Percentiles rank a stretch among this genome's conserved stretches.
Conservation (phyloP, 2,888 invertebrate species). For the Caenorhabditis drosophilae region DNA sequence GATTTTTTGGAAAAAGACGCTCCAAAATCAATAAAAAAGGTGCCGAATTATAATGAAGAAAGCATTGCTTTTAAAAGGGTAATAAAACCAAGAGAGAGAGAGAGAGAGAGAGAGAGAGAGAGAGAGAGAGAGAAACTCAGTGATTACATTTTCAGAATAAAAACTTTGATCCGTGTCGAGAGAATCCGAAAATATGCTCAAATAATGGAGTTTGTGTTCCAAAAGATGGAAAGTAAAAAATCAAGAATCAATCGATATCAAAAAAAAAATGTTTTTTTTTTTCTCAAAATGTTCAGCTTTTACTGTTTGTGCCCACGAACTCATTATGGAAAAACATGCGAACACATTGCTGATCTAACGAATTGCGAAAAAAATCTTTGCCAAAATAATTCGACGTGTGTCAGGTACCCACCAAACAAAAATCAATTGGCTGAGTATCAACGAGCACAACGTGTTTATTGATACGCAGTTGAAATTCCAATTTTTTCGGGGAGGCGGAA, state of each 20-base stretch:
- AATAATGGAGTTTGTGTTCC: slow-evolving; percentile 34
- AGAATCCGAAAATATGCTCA: slow-evolving; percentile 33
- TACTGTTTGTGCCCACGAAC: slow-evolving; percentile 41
- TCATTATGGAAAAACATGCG: slow-evolving; percentile 48
- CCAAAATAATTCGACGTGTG: slow-evolving; percentile 40
- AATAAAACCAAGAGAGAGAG: too few relatives aligned
- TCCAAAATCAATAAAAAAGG: slow-evolving; percentile 15
- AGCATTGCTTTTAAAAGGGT: slow-evolving; percentile 18
- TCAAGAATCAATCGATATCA: background rate
- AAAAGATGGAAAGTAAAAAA: slow-evolving; percentile 32
- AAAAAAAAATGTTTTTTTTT: slow-evolving; percentile 3
- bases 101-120: too few relatives aligned
- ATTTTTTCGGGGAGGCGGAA: too few relatives aligned
- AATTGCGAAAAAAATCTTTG: slow-evolving; percentile 35
- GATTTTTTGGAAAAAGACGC: slow-evolving; percentile 31
- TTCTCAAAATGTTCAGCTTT: slow-evolving; percentile 22
- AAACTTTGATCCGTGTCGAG: slow-evolving; percentile 42
- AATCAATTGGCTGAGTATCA: too few relatives aligned
- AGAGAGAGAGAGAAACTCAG: too few relatives aligned
- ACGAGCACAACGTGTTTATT: too few relatives aligned
- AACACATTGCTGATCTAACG: slow-evolving; percentile 39
- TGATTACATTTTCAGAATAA: slow-evolving; percentile 19
- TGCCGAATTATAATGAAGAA: slow-evolving; percentile 31
- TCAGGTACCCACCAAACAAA: too few relatives aligned
- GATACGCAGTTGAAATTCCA: too few relatives aligned